Conservation (phyloP, 1,140 invertebrate genomes). For the Chymomyza costata region DNA sequence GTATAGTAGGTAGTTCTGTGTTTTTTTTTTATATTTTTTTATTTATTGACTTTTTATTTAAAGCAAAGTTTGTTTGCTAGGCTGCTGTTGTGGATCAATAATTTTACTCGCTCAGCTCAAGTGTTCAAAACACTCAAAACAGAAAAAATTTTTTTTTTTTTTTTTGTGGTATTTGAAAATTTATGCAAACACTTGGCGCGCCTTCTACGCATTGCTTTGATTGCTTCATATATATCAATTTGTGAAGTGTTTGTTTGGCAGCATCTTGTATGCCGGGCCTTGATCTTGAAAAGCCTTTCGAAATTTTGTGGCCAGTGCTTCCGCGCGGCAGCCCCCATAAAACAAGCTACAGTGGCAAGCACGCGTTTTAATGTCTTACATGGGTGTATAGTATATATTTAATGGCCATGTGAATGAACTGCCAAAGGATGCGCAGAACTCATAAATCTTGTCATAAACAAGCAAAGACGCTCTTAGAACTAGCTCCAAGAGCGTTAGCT, state of each 20-base stretch:
- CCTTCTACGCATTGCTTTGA: slow-evolving; percentile 53
- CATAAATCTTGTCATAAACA: slow-evolving; percentile 22
- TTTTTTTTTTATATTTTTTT: no score
- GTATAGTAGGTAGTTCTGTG: slow-evolving; percentile 25
- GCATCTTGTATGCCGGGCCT: slow-evolving; percentile 42
- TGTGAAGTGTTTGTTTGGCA: slow-evolving; percentile 24
- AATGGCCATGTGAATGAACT: slow-evolving; percentile 68
- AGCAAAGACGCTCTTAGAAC: no score
- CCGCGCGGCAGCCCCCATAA: slow-evolving; percentile 39
- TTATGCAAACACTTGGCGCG: slow-evolving; percentile 58
- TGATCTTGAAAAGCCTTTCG: slow-evolving; percentile 73
- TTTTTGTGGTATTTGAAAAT: slow-evolving; percentile 45
- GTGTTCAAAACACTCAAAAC: slow-evolving; percentile 4
- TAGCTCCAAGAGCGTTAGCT: no score
- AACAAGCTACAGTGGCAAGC: no score
- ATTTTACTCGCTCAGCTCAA: slow-evolving; percentile 30
- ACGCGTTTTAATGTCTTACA: slow-evolving; percentile 35
- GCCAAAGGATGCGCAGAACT: slow-evolving; percentile 44
- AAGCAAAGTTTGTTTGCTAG: slow-evolving; percentile 37
- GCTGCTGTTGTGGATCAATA: slow-evolving; percentile 47
- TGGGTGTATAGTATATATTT: slow-evolving; percentile 7
- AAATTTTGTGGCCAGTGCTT: slow-evolving; percentile 57
- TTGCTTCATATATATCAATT: slow-evolving; percentile 60
- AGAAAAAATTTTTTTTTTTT: background rate
- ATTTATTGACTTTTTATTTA: slow-evolving; percentile 66